Evolutionary conservation across 2,113 vertebrate genomes (phyloP).

Genomic region (Meleagris gallopavo): DNA sequence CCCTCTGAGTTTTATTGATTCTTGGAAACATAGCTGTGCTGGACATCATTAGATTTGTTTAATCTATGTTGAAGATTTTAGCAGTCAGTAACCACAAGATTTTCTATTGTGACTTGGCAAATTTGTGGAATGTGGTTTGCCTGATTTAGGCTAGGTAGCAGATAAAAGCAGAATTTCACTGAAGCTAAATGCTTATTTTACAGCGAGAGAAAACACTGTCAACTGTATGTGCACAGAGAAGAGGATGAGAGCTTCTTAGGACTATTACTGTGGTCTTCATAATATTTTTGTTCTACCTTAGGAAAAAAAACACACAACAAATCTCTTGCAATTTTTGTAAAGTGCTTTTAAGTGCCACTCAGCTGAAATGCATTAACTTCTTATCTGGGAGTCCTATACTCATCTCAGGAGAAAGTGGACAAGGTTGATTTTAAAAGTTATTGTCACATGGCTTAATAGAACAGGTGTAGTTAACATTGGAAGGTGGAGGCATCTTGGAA

Average conservation of each 20-base stretch:
- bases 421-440: not conserved
- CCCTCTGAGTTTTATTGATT: not conserved
- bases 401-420: not conserved
- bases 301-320: not conserved
- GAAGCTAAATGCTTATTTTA: not conserved
- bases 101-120: not conserved
- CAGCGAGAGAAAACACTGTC: not conserved
- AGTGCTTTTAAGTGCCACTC: not conserved
- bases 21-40: not conserved
- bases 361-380: not conserved
- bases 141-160: not conserved
- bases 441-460: not conserved
- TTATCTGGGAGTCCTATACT: not conserved
- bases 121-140: not conserved
- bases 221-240: slow-evolving; percentile 1
- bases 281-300: not conserved
- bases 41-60: not conserved
- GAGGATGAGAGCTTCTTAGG: not conserved
- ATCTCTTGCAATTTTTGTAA: not conserved
- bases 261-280: not conserved
- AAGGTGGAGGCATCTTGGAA: not conserved
- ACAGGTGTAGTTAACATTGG: not conserved
- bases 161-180: slow-evolving; percentile 9
- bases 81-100: not conserved
- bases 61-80: not conserved